Evolutionary conservation across 2,888 invertebrate genomes (phyloP).

Genomic region (Heliconius hortense): DNA sequence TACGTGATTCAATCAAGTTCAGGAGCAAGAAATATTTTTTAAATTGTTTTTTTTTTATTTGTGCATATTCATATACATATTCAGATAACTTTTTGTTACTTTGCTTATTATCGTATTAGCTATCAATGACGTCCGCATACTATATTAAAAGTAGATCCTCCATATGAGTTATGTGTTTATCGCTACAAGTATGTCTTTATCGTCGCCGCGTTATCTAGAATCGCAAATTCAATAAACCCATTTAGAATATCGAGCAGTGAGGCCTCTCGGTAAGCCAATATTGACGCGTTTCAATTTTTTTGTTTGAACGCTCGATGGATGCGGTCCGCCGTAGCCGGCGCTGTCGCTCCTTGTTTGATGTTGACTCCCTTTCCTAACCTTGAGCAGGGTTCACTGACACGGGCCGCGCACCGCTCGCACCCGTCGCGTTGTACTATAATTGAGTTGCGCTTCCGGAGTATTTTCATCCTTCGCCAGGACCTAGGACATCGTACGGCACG

Average conservation of each 20-base stretch:
- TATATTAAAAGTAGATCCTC: conserved; percentile 23
- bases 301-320: conserved; percentile 73
- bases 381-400: conserved; percentile 70
- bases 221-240: conserved; percentile 52
- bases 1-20: conserved; percentile 12
- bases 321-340: conserved; percentile 53
- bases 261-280: conserved; percentile 52
- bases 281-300: conserved; percentile 64
- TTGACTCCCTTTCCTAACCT: conserved; percentile 65
- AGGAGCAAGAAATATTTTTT: background rate
- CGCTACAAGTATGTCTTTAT: conserved; percentile 46
- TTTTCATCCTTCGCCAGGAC: conserved; percentile 63
- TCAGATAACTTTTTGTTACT: background rate
- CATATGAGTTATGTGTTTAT: conserved; percentile 23
- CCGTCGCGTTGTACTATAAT: conserved; percentile 61
- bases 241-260: conserved; percentile 40
- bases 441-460: conserved; percentile 70
- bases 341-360: conserved; percentile 34
- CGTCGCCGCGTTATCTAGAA: conserved; percentile 47
- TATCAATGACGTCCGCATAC: background rate
- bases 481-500: conserved; percentile 61
- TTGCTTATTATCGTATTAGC: conserved; percentile 2
- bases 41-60: background rate
- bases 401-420: conserved; percentile 51
- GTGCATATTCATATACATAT: background rate